phyloP scores from a whole-genome alignment of 2,888 invertebrate genomes.

The Eurytoma adleriae region DNA sequence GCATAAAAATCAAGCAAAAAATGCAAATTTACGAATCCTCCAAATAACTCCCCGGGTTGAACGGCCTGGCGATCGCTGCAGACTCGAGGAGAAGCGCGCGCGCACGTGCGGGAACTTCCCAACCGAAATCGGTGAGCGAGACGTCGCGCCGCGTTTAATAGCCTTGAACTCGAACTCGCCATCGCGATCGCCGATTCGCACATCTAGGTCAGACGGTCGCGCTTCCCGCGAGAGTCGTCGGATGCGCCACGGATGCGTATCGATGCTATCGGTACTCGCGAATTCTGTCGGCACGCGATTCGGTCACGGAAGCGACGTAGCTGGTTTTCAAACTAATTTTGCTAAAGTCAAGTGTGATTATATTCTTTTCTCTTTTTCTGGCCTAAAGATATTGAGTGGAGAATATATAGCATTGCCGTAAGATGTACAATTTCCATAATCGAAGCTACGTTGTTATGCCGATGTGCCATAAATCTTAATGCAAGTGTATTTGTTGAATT shows the following conservation, averaged over 20 bases:
- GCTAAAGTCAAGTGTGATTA: too few species aligned
- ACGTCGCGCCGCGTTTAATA: background rate
- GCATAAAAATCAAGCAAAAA: too few species aligned
- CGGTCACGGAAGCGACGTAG: background rate
- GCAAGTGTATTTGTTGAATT: too few species aligned
- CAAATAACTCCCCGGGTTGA: background rate
- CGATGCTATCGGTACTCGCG: background rate
- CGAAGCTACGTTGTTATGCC: too few species aligned
- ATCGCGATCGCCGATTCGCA: background rate
- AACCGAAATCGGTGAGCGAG: constrained; percentile 29
- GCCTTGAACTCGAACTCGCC: constrained; percentile 33
- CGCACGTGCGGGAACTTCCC: background rate
- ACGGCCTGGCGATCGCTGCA: background rate
- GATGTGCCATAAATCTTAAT: too few species aligned
- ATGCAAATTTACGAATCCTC: too few species aligned
- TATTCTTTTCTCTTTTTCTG: too few species aligned
- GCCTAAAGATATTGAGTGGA: too few species aligned
- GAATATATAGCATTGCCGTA: too few species aligned
- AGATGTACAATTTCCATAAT: too few species aligned
- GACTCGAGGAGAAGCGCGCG: background rate
- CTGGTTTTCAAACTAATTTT: too few species aligned
- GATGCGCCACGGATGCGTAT: background rate
- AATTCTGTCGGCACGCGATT: background rate
- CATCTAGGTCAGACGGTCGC: constrained; percentile 33
- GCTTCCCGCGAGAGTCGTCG: background rate